Evolutionary conservation across 2,888 invertebrate species (phyloP), one percentile per base, ranked within the genome.

Genomic region (Lathronympha strigana): DNA sequence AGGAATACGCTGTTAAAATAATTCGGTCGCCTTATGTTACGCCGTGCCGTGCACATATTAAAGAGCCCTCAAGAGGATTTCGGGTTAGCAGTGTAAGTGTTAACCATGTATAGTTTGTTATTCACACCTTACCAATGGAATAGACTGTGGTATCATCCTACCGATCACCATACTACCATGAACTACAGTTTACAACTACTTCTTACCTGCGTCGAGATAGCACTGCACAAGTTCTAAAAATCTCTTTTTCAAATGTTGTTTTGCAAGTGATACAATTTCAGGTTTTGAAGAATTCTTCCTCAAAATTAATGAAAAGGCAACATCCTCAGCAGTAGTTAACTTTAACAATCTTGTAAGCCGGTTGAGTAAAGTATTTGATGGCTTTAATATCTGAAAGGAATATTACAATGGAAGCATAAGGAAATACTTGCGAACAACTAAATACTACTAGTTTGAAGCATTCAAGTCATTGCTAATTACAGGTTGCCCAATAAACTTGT

Each of bases 311-410:
- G 97, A 97, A 88, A 98, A 95, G 57, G 97, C 95, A 79, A 98
- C 96, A 93, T 98, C 98, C 90, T 98, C 97, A 51, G 98, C 95
- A 76, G 96, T 94, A 68, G 96, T 96, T 79, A 98, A 94, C 84
- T 96, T 96, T 79, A 98, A 94, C 79, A 96, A 94, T 93, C 97
- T 96, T 87, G 96, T 96, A 77, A 98, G 93, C 82, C 97, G 96
- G 80, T 94, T 93, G 84, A 98, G 94, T 83, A 98, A 94, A 84
- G 96, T 95, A 75, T 95, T 93, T 75, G 96, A 94, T 74, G 97
- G 94, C 88, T 95, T 96, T 76, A 97, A 91, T 78, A 94, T 94
- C 97, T 97, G 93, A 73, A 90, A 90, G 71, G 67, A 77, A 77
- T 67, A 72, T 57, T 67, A 64, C 66, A 62, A 72, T 72, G 47